Evolutionary conservation across 1,140 invertebrate species (phyloP), one percentile per base, ranked within the genome.

Genomic region (Archivesica marissinica): DNA sequence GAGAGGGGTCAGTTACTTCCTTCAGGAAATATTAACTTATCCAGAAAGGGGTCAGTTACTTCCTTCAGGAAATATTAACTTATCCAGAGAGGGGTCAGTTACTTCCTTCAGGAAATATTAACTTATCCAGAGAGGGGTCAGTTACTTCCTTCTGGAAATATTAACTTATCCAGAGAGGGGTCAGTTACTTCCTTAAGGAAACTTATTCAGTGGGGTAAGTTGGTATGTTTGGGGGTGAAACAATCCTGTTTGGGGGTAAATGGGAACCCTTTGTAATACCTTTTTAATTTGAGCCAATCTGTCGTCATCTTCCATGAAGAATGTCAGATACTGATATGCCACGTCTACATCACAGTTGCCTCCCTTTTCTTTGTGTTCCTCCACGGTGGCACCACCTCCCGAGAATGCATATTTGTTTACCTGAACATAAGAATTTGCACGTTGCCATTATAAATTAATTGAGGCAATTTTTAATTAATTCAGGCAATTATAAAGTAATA

Each of bases 361-460:
- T 44, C 99, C 99, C 59, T 94, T 94, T 92, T 96, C 94, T 87
- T 97, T 94, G 92, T 99, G 99, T 92, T 99, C 97, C 94, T 99
- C 99, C 0, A 99, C 94, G 0, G 98, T 99, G 17, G 96, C 95
- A 91, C 97, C 97, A 35, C 99, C 99, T 38, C 99, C 99, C 74
- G 98, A 99, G 95, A 99, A 99, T 33, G 99, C 99, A 94, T 99
- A 97, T 95, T 99, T 99, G 92, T 99, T 99, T 47, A 98, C 96
- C 96, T 98, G 47, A 3, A 64, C 41, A 47, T 35, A 25, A 35
- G 30, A 3, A 17, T n/a, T 35, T 64, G 59, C 25, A 64, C 30
- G 59, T 35, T 2, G 2, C 15, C 30, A 23, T 0, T 7, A 3
- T 7, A 64, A 30, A 64, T 0, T 64, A 64, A 64, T n/a, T n/a